A percentile compares a stretch with the other conserved stretches of the same genome.
phyloP scores from a whole-genome alignment of 2,113 vertebrate species.

The Poeciliopsis prolifica region DNA sequence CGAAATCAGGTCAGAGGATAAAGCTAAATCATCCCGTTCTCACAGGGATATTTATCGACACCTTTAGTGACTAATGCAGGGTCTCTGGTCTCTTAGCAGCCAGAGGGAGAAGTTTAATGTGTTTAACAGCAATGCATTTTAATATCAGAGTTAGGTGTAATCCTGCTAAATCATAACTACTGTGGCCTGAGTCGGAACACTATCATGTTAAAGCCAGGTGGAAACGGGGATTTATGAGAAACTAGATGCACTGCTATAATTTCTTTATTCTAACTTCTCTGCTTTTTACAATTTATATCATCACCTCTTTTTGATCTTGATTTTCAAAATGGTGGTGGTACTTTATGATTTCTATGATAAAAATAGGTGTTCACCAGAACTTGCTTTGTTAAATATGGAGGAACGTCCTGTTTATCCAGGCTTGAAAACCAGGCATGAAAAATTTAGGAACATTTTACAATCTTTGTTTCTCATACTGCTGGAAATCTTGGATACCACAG shows the following conservation, averaged over 20 bases:
- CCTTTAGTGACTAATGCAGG: slow-evolving; percentile 25
- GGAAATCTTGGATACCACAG: no score
- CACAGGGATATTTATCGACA: slow-evolving; percentile 13
- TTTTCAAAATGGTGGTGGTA: no score
- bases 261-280: slow-evolving; percentile 4
- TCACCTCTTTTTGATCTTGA: no score
- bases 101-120: slow-evolving; percentile 29
- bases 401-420: no score
- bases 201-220: slow-evolving; percentile 47
- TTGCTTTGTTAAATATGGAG: no score
- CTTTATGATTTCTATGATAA: no score
- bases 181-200: slow-evolving; percentile 32
- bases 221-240: slow-evolving; percentile 37
- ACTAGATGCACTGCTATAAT: not conserved
- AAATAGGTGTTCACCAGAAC: no score
- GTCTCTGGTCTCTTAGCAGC: slow-evolving; percentile 14
- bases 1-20: not conserved
- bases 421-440: no score
- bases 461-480: no score
- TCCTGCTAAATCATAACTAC: slow-evolving; percentile 54
- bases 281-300: slow-evolving; percentile 6
- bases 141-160: slow-evolving; percentile 65
- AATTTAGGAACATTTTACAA: no score
- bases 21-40: not conserved
- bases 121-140: slow-evolving; percentile 49